Evolutionary conservation across 2,113 vertebrate genomes (phyloP).

Genomic region (Pheucticus melanocephalus): DNA sequence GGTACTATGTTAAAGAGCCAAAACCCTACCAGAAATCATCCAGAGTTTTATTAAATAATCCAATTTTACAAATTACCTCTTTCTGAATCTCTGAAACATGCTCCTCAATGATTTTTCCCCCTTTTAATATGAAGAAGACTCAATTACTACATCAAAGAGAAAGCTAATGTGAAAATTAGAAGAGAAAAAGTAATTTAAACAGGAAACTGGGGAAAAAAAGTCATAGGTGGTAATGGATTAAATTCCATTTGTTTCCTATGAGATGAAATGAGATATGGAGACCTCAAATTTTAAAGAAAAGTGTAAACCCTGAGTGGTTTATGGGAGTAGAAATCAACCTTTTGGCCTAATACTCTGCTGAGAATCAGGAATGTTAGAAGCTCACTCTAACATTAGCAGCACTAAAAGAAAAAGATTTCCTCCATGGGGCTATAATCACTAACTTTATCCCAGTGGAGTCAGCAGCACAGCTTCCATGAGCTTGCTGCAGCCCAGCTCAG

Average conservation of each 20-base stretch:
- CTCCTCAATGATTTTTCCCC: background rate
- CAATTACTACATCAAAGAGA: conserved; percentile 16
- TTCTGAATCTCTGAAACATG: background rate
- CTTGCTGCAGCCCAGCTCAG: background rate
- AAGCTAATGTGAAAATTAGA: background rate
- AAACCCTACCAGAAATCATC: background rate
- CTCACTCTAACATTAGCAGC: background rate
- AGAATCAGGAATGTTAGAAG: background rate
- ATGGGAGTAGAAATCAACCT: background rate
- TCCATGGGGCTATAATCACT: background rate
- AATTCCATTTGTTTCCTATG: background rate
- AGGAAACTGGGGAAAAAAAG: background rate
- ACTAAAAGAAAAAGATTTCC: background rate
- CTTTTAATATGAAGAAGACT: background rate
- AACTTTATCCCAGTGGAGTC: background rate
- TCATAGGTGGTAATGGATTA: background rate
- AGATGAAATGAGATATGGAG: background rate
- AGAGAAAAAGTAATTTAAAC: background rate
- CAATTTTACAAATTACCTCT: background rate
- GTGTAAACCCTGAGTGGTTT: background rate
- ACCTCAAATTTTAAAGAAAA: background rate
- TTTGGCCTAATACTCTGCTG: background rate
- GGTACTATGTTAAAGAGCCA: background rate
- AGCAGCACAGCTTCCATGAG: background rate
- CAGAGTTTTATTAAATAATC: background rate